phyloP scores from a whole-genome alignment of 2,797 vertebrate genomes.

The Podarcis lilfordi region DNA sequence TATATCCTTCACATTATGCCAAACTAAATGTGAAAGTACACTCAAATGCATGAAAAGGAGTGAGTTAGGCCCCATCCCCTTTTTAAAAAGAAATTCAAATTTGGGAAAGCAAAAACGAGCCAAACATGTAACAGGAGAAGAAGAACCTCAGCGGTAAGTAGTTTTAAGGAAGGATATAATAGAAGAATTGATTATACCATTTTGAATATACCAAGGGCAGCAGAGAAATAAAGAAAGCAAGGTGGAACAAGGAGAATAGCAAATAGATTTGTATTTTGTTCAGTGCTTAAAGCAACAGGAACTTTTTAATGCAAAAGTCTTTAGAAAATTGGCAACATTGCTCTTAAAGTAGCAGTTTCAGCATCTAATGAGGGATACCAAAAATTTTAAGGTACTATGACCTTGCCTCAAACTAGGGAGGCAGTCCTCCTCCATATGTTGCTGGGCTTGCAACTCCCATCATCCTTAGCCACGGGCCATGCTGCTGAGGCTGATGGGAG shows the following conservation, averaged over 20 bases:
- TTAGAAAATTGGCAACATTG: background rate
- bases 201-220: background rate
- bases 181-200: background rate
- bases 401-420: background rate
- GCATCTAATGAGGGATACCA: background rate
- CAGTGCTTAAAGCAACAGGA: background rate
- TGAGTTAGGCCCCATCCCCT: no score
- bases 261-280: background rate
- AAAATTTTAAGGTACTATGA: background rate
- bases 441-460: background rate
- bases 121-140: background rate
- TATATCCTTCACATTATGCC: background rate
- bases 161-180: background rate
- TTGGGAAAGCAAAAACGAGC: background rate
- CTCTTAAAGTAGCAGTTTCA: constrained; percentile 5
- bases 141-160: background rate
- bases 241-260: background rate
- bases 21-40: background rate
- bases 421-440: background rate
- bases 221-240: background rate
- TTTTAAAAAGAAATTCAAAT: background rate
- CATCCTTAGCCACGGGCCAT: background rate
- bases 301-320: background rate
- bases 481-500: background rate
- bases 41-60: background rate